Percentiles rank a stretch among this genome's conserved stretches.
These are phyloP conservation scores for Helobdella robusta DNA, from an alignment of 2,888 invertebrate genomes.

Conservation along the genomic window DNA sequence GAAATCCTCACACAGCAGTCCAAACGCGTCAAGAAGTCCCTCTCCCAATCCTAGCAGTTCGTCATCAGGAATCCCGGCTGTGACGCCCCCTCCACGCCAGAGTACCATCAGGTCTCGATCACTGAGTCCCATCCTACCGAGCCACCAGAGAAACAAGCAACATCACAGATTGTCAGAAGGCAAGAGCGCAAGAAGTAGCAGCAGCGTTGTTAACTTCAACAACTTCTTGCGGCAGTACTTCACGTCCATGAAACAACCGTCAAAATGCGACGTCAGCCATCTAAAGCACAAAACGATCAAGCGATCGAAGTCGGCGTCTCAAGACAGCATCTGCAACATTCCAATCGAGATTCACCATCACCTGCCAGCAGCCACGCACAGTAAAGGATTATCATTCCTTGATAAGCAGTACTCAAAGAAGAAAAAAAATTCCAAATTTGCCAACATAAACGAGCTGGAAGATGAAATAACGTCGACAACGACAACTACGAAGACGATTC, in stretches of 20 bases:
- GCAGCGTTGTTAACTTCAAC: no score
- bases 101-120: conserved; percentile 8
- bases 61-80: not conserved
- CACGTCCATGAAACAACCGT: no score
- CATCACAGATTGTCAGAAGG: no score
- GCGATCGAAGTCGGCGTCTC: not conserved
- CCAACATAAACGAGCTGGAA: not conserved
- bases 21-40: not conserved
- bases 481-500: conserved; percentile 1
- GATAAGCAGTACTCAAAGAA: not conserved
- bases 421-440: not conserved
- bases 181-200: no score
- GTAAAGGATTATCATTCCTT: not conserved
- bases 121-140: conserved; percentile 3
- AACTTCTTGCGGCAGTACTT: not conserved
- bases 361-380: not conserved
- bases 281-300: no score
- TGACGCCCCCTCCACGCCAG: not conserved
- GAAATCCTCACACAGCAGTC: not conserved
- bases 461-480: not conserved
- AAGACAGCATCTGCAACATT: not conserved
- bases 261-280: not conserved
- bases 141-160: not conserved
- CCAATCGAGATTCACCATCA: not conserved
- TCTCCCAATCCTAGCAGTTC: not conserved